Evolutionary conservation across 2,113 vertebrate genomes (phyloP), one percentile per base, ranked within the genome.

Genomic region (Podarcis cretensis): DNA sequence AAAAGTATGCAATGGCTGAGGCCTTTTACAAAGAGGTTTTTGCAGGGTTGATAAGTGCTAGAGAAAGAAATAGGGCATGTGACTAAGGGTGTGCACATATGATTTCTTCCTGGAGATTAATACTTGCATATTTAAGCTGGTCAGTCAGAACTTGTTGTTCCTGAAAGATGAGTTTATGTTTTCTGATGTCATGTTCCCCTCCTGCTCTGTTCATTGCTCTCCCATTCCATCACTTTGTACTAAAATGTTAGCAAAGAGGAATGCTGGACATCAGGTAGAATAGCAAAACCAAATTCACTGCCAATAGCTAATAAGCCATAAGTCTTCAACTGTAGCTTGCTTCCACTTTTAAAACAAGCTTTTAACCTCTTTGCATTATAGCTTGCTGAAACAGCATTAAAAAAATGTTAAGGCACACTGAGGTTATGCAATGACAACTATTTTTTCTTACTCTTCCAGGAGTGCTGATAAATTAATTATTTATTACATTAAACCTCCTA

Each of bases 131-230:
- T 27, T 3, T 76, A 85, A 75, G 27, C 83, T 73, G 68, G 68
- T 84, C 68, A 74, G 68, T 84, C 43, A 84, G 68, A 84, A 84
- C 82, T 74, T 80, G 65, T 13, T 57, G 40, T 69, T 87, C 37
- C 8, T 84, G 83, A 84, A 84, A 74, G 43, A 73, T 84, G 43
- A 84, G 30, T 73, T 57, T 73, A 54, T 35, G 16, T 84, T 84
- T 57, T 84, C 43, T 73, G 40, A 84, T 84, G 79, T 37, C n/a
- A 81, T 81, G 48, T 32, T 66, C 21, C 63, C 63, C 35, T 82
- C 13, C 81, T 82, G 12, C 81, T 82, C 30, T 54, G 66, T 73
- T 84, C 66, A 84, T 73, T 54, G 40, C 43, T 57, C 4, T 63
- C 27, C 68, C 43, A 57, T 57, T 63, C 68, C 69, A 84, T 43